Evolutionary conservation across 2,888 invertebrate species (phyloP).

Genomic region (Labia minor): DNA sequence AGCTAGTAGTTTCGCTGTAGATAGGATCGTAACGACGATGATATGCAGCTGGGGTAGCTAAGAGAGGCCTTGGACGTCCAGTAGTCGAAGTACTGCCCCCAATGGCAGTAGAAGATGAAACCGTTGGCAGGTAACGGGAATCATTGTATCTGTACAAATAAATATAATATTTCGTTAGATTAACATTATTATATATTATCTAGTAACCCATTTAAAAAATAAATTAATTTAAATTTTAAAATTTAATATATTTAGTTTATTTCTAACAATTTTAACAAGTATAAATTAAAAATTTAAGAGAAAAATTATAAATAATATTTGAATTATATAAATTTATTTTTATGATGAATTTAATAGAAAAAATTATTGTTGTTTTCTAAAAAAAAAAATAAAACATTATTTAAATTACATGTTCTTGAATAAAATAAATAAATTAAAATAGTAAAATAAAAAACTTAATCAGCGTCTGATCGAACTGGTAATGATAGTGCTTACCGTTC

Average conservation of each 20-base stretch:
- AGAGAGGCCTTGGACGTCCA: background rate
- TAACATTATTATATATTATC: background rate
- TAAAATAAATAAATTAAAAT: no score
- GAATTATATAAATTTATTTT: no score
- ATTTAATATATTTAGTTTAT: background rate
- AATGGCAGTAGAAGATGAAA: background rate
- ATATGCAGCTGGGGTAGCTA: background rate
- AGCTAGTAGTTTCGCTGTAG: background rate
- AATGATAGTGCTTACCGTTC: no score
- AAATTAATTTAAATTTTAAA: background rate
- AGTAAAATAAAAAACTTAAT: no score
- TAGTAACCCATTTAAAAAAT: background rate
- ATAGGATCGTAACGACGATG: background rate
- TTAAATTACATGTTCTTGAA: no score
- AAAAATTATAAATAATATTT: no score
- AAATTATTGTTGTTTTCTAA: no score
- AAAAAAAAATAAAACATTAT: no score
- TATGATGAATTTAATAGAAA: no score
- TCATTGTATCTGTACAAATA: conserved; percentile 13
- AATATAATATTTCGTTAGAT: background rate
- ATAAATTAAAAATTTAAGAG: background rate
- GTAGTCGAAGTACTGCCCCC: background rate
- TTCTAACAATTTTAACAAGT: background rate
- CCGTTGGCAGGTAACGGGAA: background rate
- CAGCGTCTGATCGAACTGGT: no score